These are phyloP conservation scores for Adela reaumurella DNA, from an alignment of 2,888 invertebrate genomes.

Conservation along the genomic window DNA sequence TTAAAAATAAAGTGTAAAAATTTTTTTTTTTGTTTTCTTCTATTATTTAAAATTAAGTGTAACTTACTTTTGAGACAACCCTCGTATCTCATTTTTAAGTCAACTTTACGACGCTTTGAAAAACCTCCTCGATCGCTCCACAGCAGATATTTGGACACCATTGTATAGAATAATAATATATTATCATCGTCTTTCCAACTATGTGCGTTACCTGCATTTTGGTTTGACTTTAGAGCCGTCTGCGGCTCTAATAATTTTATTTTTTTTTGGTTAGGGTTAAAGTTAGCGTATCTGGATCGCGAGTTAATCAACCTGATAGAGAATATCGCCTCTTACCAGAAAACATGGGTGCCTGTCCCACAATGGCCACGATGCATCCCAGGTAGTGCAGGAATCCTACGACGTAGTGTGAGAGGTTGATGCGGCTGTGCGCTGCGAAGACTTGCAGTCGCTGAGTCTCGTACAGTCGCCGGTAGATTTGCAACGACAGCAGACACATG, in stretches of 20 bases:
- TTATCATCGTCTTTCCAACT: no score
- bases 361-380: conserved; percentile 60
- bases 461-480: conserved; percentile 71
- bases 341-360: conserved; percentile 71
- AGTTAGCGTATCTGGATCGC: not conserved
- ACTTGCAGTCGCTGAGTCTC: conserved; percentile 79
- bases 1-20: no score
- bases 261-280: not conserved
- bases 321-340: conserved; percentile 31
- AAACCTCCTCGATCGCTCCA: no score
- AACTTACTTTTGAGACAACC: no score
- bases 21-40: no score
- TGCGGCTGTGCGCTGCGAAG: conserved; percentile 71
- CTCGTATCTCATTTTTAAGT: no score
- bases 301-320: not conserved
- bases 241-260: not conserved
- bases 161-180: no score
- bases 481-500: conserved; percentile 60
- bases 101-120: no score
- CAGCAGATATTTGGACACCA: no score
- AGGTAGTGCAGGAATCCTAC: conserved; percentile 77
- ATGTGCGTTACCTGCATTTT: no score
- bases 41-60: no score
- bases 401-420: conserved; percentile 75
- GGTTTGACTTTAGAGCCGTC: not conserved